A percentile compares a stretch with the other conserved stretches of the same genome.
phyloP scores from a whole-genome alignment of 30 jellyfish, hydroid and myxozoan genomes.

The Aurelia coerulea region DNA sequence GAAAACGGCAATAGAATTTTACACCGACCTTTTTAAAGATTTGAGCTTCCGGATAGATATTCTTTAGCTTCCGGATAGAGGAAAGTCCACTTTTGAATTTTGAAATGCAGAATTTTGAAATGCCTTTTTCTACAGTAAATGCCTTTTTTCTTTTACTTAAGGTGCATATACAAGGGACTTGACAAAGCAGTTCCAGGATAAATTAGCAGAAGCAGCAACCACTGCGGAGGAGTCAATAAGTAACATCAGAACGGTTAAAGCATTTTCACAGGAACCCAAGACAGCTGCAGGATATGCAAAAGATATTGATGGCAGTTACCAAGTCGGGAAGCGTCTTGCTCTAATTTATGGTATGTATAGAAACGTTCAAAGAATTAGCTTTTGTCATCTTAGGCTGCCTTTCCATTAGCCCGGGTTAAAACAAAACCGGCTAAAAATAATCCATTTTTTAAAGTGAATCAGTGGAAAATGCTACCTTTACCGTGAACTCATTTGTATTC shows the following conservation, averaged over 20 bases:
- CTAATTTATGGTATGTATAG: constrained; percentile 62
- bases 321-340: constrained; percentile 76
- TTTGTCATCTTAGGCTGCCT: no score
- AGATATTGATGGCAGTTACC: constrained; percentile 69
- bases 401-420: no score
- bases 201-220: constrained; percentile 87
- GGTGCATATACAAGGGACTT: constrained; percentile 79
- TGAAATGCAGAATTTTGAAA: neutral
- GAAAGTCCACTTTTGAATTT: neutral
- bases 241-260: constrained; percentile 85
- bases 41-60: no score
- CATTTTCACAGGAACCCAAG: constrained; percentile 92
- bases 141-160: neutral
- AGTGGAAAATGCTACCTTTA: no score
- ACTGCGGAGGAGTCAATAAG: constrained; percentile 92
- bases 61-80: no score
- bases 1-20: no score
- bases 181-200: constrained; percentile 89
- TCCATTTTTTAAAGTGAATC: no score
- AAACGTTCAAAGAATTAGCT: neutral
- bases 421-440: no score
- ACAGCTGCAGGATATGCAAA: constrained; percentile 48
- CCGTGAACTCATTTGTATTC: no score
- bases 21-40: no score
- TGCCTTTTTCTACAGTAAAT: neutral